Base-by-base conservation (phyloP, 1,140 invertebrate species). In the Dreissena polymorpha region DNA sequence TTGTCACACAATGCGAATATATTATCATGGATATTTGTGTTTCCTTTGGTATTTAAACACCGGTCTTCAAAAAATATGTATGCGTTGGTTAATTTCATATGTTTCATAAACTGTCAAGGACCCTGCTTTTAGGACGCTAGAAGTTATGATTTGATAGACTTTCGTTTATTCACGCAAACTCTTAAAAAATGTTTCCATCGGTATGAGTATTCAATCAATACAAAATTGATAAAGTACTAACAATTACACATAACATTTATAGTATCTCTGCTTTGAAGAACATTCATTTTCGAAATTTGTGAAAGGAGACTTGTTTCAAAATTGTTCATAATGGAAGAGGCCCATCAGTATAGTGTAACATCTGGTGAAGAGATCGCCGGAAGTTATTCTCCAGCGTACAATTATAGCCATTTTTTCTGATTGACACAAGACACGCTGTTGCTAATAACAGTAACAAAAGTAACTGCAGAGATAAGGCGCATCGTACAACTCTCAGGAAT, bases 381-480 rank as follows among this genome's bases (percentile, higher is more conserved):
- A 98, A 96, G 82, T 95, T 97, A 90, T 97, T 97, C 80, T 95
- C 95, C 86, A 97, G 94, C 91, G 96, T 96, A 92, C 96, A 97
- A 84, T 95, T 96, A 91, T 96, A 96, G 91, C 97, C 97, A 89
- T 97, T 96, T 93, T 97, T 96, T 85, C 95, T 95, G 89, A 95
- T 95, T 68, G 97, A 97, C 57, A 98, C 95, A 85, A 98, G 94
- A 50, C 97, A 96, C 57, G 97, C 97, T 77, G 97, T 96, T 73
- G 97, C 97, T 87, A 99, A 94, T 87, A 98, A 94, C 77, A 98
- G 94, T 87, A 98, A 94, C 94, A 98, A 96, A 83, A 98, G 93
- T 53, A 97, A 96, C 93, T 98, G 97, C 90, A 99, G 97, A 39
- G 97, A 97, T 83, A 99, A 93, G 16, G 97, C 98, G 53, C 97